Evolutionary conservation across 2,113 vertebrate species (phyloP).

Genomic region (Rynchops niger): DNA sequence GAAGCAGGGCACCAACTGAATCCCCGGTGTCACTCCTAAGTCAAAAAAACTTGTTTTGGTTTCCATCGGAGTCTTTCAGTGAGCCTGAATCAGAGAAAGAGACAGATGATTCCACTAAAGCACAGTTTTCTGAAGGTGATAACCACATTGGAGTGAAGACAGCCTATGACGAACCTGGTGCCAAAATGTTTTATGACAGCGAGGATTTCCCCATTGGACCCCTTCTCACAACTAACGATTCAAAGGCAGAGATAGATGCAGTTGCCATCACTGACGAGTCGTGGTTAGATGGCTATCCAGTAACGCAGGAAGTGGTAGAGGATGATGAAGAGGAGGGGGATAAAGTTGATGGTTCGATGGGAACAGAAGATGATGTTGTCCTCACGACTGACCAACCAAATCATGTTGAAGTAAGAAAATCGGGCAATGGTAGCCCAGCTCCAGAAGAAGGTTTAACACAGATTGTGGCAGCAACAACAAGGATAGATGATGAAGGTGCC

Average conservation of each 20-base stretch:
- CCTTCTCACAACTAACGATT: constrained; percentile 64
- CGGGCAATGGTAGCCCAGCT: neutral
- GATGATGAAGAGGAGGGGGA: constrained; percentile 64
- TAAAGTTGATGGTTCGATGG: constrained; percentile 72
- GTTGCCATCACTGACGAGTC: constrained; percentile 80
- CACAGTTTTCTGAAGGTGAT: constrained; percentile 62
- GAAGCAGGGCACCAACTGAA: constrained; percentile 70
- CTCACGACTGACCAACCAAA: constrained; percentile 68
- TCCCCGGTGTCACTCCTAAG: constrained; percentile 81
- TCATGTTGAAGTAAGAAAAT: constrained; percentile 67
- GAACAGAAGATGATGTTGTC: constrained; percentile 42
- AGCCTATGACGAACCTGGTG: constrained; percentile 57
- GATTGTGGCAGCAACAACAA: constrained; percentile 18
- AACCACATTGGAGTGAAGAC: constrained; percentile 69
- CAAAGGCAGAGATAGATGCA: constrained; percentile 46
- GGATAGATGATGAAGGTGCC: neutral
- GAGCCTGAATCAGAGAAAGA: constrained; percentile 66
- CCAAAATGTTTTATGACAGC: constrained; percentile 39
- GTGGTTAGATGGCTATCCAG: constrained; percentile 91
- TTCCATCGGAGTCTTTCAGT: constrained; percentile 82
- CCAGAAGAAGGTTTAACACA: constrained; percentile 53
- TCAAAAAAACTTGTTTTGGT: constrained; percentile 89
- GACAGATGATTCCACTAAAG: constrained; percentile 46
- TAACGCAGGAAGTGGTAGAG: constrained; percentile 72
- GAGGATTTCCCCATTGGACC: constrained; percentile 63